Evolutionary conservation across 2,797 vertebrate genomes (phyloP).

Genomic region (Myotis findleyi): DNA sequence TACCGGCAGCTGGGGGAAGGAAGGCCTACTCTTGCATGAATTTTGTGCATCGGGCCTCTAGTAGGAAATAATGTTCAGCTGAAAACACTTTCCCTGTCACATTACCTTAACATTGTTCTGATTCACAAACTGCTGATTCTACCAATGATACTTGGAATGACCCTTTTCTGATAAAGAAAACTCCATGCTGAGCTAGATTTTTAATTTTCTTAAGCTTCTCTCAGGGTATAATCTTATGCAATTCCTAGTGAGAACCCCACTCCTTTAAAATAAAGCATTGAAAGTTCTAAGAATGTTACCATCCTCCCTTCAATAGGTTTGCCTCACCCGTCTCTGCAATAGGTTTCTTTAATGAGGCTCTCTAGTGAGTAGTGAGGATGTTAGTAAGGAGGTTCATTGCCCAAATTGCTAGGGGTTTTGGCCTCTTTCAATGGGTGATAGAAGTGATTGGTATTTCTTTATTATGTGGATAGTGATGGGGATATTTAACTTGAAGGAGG

Average conservation of each 20-base stretch:
- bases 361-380: background rate
- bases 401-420: background rate
- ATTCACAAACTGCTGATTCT: background rate
- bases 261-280: background rate
- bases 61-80: constrained; percentile 9
- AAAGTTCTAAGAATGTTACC: background rate
- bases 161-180: background rate
- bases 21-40: no score
- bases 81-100: constrained; percentile 6
- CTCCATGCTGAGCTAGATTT: background rate
- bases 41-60: no score
- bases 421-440: background rate
- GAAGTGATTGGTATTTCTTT: background rate
- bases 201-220: constrained; percentile 11
- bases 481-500: constrained; percentile 6
- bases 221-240: background rate
- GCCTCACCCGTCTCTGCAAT: background rate
- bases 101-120: constrained; percentile 25
- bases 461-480: background rate
- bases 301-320: background rate
- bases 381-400: background rate
- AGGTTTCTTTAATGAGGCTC: background rate
- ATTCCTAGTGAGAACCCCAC: background rate
- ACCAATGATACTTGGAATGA: background rate
- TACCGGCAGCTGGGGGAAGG: no score